phyloP scores from a whole-genome alignment of 2,797 vertebrate genomes.

The Sebastes glaucus region DNA sequence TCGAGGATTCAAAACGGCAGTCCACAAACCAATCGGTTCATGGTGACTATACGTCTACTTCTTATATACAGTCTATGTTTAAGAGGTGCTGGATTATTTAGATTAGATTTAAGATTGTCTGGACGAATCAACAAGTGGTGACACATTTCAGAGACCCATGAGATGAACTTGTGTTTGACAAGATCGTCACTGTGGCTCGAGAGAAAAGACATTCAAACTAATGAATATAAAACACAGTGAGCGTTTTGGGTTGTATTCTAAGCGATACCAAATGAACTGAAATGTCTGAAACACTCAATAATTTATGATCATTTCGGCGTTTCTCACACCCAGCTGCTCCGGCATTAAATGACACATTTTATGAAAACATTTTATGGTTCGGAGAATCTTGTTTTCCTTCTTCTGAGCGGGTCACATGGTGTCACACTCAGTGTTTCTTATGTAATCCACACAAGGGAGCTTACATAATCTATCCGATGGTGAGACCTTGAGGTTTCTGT shows the following conservation, averaged over 20 bases:
- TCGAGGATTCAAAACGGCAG: not conserved
- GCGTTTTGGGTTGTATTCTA: not conserved
- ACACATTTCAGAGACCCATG: not conserved
- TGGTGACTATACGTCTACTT: not conserved
- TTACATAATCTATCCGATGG: conserved; percentile 45
- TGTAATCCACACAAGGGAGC: conserved; percentile 25
- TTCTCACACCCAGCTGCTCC: not conserved
- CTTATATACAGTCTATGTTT: not conserved
- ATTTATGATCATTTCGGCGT: not conserved
- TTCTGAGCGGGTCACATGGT: not conserved
- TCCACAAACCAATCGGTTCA: not conserved
- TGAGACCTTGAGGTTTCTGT: conserved; percentile 34
- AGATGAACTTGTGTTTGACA: conserved; percentile 3
- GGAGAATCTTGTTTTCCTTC: not conserved
- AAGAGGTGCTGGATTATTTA: not conserved
- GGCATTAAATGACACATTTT: conserved; percentile 15
- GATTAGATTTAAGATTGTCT: not conserved
- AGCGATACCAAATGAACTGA: not conserved
- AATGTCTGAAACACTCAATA: not conserved
- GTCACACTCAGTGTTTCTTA: conserved; percentile 31
- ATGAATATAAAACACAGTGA: not conserved
- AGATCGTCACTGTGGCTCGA: not conserved
- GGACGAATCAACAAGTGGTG: conserved; percentile 13
- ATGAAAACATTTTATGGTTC: conserved; percentile 20
- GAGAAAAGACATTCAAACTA: not conserved